Percentiles rank a stretch among this genome's conserved stretches.
These are phyloP conservation scores for Octopus sinensis DNA, from an alignment of 1,140 invertebrate species.

Conservation along the genomic window DNA sequence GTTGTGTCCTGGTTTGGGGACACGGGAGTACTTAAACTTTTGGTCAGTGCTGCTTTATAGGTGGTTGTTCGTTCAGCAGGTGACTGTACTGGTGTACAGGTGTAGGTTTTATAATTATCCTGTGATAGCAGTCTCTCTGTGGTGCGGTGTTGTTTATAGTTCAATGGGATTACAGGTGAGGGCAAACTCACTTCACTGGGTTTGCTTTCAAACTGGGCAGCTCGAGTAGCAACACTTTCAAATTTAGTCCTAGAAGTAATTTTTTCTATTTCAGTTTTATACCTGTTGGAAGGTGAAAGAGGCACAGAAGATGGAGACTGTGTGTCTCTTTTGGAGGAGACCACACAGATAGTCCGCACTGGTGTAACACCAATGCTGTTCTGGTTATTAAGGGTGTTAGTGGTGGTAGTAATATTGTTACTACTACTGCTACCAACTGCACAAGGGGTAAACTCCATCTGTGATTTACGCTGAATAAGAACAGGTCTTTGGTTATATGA, in stretches of 20 bases:
- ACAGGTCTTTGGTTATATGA: slow-evolving; percentile 20
- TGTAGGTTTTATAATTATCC: too few relatives aligned
- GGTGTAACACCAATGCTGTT: neutral
- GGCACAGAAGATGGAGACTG: neutral
- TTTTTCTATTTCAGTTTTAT: slow-evolving; percentile 49
- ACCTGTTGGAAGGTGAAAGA: slow-evolving; percentile 27
- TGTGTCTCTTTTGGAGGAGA: neutral
- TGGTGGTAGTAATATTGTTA: neutral
- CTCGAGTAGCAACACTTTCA: slow-evolving; percentile 38
- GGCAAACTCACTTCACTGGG: slow-evolving; percentile 16
- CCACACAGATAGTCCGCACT: neutral
- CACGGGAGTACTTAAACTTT: slow-evolving; percentile 14
- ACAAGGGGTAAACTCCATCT: slow-evolving; percentile 35
- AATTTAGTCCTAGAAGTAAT: slow-evolving; percentile 43
- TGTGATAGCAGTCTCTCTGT: too few relatives aligned
- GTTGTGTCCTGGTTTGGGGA: slow-evolving; percentile 5
- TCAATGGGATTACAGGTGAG: slow-evolving; percentile 19
- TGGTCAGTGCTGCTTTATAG: neutral
- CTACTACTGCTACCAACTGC: neutral
- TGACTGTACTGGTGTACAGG: slow-evolving; percentile 7
- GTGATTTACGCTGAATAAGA: slow-evolving; percentile 45
- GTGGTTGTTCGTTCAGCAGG: neutral
- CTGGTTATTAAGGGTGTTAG: neutral
- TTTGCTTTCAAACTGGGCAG: slow-evolving; percentile 44
- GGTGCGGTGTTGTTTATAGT: too few relatives aligned